Percentiles rank a stretch among this genome's conserved stretches.
These are phyloP conservation scores for Pseudococcus longispinus DNA, from an alignment of 2,888 invertebrate species.

Conservation along the genomic window DNA sequence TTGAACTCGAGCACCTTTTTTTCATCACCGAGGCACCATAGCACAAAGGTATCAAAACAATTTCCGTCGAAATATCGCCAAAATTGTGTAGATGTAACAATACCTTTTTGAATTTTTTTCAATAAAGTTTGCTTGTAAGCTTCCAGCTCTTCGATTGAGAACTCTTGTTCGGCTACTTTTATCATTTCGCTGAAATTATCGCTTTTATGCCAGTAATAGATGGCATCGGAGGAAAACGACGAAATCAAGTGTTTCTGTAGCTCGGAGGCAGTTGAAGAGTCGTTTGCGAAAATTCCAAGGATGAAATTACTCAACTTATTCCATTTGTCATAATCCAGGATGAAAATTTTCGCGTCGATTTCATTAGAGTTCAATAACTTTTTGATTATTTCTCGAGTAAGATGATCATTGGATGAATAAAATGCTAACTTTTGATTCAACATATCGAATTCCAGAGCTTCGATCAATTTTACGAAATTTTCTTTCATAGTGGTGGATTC, in stretches of 20 bases:
- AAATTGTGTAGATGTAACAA: background rate
- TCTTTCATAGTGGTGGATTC: background rate
- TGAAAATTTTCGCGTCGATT: background rate
- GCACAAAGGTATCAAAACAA: background rate
- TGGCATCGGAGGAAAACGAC: background rate
- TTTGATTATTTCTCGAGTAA: background rate
- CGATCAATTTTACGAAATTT: background rate
- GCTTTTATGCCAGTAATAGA: background rate
- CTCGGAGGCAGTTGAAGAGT: background rate
- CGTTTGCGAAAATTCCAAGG: background rate
- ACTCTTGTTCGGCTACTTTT: background rate
- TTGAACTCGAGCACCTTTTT: background rate
- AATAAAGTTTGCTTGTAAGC: background rate
- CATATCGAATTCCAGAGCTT: background rate
- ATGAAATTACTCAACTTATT: background rate
- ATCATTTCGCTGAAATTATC: background rate
- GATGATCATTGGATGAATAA: background rate
- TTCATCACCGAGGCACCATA: background rate
- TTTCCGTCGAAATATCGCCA: background rate
- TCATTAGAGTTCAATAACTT: too few relatives aligned
- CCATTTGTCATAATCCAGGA: background rate
- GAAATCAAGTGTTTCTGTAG: background rate
- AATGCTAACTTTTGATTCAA: background rate
- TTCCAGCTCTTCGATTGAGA: background rate
- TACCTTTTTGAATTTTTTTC: background rate